Conservation (phyloP, 2,113 vertebrate genomes). For the Falco punctatus region DNA sequence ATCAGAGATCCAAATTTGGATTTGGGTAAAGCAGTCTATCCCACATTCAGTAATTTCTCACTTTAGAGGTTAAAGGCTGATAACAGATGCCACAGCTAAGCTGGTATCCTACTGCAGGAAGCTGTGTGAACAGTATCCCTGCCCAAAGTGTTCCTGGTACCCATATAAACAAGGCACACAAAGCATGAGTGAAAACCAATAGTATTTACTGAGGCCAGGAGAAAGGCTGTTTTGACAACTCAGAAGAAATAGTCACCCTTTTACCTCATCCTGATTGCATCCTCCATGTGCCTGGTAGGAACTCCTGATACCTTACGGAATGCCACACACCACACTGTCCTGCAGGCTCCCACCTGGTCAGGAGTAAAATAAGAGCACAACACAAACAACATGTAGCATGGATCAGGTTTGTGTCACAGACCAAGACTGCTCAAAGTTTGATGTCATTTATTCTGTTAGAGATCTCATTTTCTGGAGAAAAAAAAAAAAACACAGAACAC, state of each 20-base stretch:
- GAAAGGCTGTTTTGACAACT: not conserved
- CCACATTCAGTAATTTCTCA: not conserved
- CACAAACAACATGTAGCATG: not conserved
- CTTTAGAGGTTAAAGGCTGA: not conserved
- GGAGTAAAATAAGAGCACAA: not conserved
- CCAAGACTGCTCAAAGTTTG: not conserved
- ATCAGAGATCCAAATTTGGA: not conserved
- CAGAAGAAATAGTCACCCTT: not conserved
- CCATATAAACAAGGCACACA: not conserved
- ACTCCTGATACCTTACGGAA: not conserved
- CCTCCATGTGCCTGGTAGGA: fast-evolving
- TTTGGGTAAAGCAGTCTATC: not conserved
- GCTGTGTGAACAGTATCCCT: not conserved
- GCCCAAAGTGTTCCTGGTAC: not conserved
- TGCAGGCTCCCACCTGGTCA: not conserved
- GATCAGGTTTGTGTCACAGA: not conserved
- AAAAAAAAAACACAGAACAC: not conserved
- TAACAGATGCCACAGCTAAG: not conserved
- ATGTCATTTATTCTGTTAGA: not conserved
- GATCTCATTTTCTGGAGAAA: not conserved
- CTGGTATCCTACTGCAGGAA: not conserved
- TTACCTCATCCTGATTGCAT: not conserved
- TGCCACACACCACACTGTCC: not conserved
- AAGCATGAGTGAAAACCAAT: not conserved
- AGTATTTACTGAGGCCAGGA: not conserved